phyloP scores from a whole-genome alignment of 2,113 vertebrate genomes.

The Bujurquina vittata region DNA sequence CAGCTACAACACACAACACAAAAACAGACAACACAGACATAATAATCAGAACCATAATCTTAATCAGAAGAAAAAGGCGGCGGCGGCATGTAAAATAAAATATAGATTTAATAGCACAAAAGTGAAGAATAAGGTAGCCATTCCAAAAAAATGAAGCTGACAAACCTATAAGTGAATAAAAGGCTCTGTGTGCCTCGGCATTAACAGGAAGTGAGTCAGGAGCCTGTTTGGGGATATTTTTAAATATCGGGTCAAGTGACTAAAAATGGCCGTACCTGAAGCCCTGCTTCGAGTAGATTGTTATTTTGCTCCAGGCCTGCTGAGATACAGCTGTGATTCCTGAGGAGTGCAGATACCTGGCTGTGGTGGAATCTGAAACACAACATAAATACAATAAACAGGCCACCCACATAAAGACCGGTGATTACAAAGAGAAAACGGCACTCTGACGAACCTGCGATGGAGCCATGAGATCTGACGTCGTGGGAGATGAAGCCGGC shows the following conservation, averaged over 20 bases:
- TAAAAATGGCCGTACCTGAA: slow-evolving; percentile 81
- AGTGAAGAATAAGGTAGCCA: background rate
- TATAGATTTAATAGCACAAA: background rate
- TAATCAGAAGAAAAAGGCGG: background rate
- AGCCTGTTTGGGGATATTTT: background rate
- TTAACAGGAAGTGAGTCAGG: background rate
- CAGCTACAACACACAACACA: slow-evolving; percentile 81
- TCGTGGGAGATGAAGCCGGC: slow-evolving; percentile 87
- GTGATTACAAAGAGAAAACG: fast-evolving
- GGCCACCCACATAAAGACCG: fast-evolving
- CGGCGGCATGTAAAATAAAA: background rate
- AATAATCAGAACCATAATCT: background rate
- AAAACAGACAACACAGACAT: background rate
- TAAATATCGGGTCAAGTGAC: background rate
- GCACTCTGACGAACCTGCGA: slow-evolving; percentile 78
- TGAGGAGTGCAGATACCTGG: slow-evolving; percentile 77
- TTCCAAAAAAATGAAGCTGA: background rate
- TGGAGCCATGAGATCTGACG: slow-evolving; percentile 83
- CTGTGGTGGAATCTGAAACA: slow-evolving; percentile 74
- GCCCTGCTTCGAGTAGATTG: slow-evolving; percentile 78
- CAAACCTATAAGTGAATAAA: background rate
- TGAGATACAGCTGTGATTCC: slow-evolving; percentile 82
- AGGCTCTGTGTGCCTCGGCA: background rate
- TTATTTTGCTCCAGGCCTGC: slow-evolving; percentile 84
- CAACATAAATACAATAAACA: background rate